Base-by-base conservation (phyloP, 2,797 vertebrate species). In the Gadopsis marmoratus region DNA sequence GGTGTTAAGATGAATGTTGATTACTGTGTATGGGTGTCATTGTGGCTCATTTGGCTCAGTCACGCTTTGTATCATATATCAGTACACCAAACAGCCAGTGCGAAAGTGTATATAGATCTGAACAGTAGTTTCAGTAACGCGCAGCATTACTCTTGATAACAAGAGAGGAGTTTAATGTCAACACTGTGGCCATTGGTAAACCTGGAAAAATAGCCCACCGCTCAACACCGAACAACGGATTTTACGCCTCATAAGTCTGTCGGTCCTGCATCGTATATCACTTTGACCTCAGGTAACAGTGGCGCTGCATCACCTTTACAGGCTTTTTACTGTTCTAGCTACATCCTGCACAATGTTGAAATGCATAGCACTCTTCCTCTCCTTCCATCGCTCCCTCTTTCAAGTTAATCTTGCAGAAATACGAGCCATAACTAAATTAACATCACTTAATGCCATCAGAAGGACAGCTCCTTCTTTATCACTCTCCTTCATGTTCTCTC, bases 231-330 rank as follows among this genome's bases (percentile, higher is more conserved):
- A 76, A 78, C 67, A 71, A 47, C 71, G 61, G 71, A 82, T 84
- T 82, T 84, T 53, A 83, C 56, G 53, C 71, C 74, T 84, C 76
- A 74, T 69, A 71, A 60, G 50, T 73, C 70, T 68, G 68, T 29
- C 7, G 7, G 7, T 31, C 11, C 26, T 37, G 74, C 74, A 39
- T 83, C 56, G 33, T 62, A 29, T 50, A 69, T 84, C 59, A 23
- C 21, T 85, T 53, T 76, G 67, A 83, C 74, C 45, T 56, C 54
- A 51, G 72, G 61, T 77, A 68, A 51, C 48, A n/a, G 58, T 39
- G 37, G 16, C 2, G 31, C 64, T 29, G 37, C 67, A 13, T 78
- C 43, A 48, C 63, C 62, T 53, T 56, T 55, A 37, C 21, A 53
- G n/a, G 26, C 45, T 73, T 55, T 59, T 55, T n/a, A 59, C 26